phyloP scores from a whole-genome alignment of 2,113 vertebrate species.

The Dicaeum eximium region DNA sequence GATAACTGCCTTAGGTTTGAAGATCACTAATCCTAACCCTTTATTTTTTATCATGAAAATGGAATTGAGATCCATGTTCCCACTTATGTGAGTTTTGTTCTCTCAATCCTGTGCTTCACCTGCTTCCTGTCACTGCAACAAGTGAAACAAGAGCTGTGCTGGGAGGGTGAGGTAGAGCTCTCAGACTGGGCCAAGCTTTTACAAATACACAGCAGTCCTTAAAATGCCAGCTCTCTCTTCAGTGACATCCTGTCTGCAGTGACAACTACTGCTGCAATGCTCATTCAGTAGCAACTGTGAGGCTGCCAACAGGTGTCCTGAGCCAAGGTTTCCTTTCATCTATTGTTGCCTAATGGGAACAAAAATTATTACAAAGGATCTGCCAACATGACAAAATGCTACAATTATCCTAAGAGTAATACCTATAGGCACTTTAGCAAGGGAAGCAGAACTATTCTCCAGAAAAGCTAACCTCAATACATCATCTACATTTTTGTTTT shows the following conservation, averaged over 20 bases:
- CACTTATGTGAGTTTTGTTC: not conserved
- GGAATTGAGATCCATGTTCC: not conserved
- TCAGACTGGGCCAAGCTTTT: not conserved
- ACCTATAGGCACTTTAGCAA: constrained; percentile 24
- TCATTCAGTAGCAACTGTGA: constrained; percentile 18
- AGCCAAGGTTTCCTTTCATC: constrained; percentile 32
- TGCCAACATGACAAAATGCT: constrained; percentile 62
- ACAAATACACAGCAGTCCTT: not conserved
- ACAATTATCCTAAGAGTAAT: constrained; percentile 48
- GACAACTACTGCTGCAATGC: not conserved
- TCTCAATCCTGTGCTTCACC: not conserved
- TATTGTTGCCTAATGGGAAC: constrained; percentile 35
- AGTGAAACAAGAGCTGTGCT: not conserved
- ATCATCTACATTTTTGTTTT: not conserved
- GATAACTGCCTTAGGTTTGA: not conserved
- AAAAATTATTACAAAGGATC: constrained; percentile 57
- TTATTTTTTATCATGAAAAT: not conserved
- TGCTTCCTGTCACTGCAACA: not conserved
- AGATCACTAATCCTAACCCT: not conserved
- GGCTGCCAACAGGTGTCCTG: constrained; percentile 30
- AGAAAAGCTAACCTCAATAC: constrained; percentile 17
- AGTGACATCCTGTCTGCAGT: not conserved
- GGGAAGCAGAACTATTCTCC: not conserved
- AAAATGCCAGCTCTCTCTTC: constrained; percentile 18
- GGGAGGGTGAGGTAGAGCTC: not conserved